Percentiles rank a stretch among this genome's conserved stretches.
Conservation (phyloP, 2,888 invertebrate species). For the Eupithecia tripunctaria region DNA sequence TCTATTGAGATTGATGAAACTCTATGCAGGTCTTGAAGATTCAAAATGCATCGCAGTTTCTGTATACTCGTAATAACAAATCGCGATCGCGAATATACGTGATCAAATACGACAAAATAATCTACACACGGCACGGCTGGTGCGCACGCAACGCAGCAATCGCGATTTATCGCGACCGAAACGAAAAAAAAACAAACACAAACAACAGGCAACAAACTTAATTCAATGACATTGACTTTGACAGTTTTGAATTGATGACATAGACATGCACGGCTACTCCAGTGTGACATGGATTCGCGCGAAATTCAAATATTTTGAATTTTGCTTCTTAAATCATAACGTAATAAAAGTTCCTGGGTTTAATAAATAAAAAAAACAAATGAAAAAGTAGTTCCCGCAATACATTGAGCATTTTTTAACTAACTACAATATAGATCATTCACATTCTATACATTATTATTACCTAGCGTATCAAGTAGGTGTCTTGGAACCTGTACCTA, state of each 20-base stretch:
- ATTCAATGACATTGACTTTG: background rate
- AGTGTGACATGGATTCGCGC: no score
- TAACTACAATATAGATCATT: no score
- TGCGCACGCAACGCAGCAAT: background rate
- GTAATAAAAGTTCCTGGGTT: no score
- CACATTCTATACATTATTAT: no score
- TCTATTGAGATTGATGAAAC: background rate
- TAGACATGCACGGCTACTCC: background rate
- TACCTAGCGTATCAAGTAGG: no score
- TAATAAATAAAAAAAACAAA: no score
- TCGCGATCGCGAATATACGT: background rate
- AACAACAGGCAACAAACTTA: no score
- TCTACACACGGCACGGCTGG: background rate
- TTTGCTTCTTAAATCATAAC: no score
- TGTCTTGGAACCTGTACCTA: no score
- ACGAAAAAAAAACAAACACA: background rate
- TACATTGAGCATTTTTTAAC: no score
- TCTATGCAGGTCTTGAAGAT: background rate
- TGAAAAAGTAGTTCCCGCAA: no score
- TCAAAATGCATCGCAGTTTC: background rate
- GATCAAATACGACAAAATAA: background rate
- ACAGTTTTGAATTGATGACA: background rate
- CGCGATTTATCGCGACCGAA: background rate
- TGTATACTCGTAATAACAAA: background rate
- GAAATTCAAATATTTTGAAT: no score